Base-by-base conservation (phyloP, 2,797 vertebrate genomes). In the Gadopsis bispinosus region DNA sequence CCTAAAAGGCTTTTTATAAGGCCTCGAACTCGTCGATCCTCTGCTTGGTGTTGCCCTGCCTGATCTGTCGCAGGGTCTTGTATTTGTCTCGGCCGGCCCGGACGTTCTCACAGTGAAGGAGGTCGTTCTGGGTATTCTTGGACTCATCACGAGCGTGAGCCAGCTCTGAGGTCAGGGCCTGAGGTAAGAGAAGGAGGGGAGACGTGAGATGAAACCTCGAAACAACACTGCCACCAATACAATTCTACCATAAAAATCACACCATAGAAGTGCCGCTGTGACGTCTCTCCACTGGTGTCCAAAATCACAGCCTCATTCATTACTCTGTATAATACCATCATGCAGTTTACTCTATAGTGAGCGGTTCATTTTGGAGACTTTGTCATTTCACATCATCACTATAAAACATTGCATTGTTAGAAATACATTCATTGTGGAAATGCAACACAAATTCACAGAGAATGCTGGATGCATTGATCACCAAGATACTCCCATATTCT, bases 41-140 rank as follows among this genome's bases (percentile, higher is more conserved):
- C 95, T 99, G 98, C 96, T 98, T 99, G 86, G 98, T 99, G 95
- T 99, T 99, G 87, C 98, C 98, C 93, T 96, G 95, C 5, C 97
- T 93, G 91, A 99, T 99, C 95, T 99, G 97, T 84, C 96, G 94
- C 93, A 99, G 94, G 0, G 97, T 99, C 93, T 98, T 99, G 96
- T 98, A 99, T 92, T 99, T 99, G 95, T 99, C 97, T 39, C 97
- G 97, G 63, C 98, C 97, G 45, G 92, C 95, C 37, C 95, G 90
- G 85, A 97, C 91, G 59, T 99, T 99, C 92, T 98, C 96, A 0
- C 94, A 94, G 94, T 98, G 98, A 70, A 99, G 96, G 37, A 98
- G 73, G 64, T 99, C 97, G 0, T 99, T 99, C 84, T 95, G 94
- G 70, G 97, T 99, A 78, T 96, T 97, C 96, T 96, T 99, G 69